Conservation (phyloP, 2,888 invertebrate genomes). For the Rhaphigaster nebulosa region DNA sequence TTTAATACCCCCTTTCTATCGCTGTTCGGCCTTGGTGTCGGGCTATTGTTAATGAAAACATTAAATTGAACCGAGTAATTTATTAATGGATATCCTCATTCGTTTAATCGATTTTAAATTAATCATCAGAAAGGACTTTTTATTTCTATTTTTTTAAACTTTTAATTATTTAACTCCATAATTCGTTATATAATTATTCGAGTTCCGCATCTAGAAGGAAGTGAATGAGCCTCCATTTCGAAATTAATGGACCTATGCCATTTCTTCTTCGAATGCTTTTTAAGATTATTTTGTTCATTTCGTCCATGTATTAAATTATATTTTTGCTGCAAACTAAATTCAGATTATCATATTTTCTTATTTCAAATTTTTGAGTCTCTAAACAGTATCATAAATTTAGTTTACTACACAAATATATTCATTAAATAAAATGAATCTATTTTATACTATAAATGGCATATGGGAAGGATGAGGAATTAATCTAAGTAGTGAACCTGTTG, state of each 20-base stretch:
- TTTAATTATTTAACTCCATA: no score
- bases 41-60: neutral
- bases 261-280: no score
- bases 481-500: neutral
- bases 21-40: neutral
- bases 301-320: no score
- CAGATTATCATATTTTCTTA: neutral
- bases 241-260: no score
- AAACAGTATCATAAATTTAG: neutral
- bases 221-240: no score
- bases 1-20: constrained; percentile 31
- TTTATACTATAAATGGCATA: neutral
- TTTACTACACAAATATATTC: neutral
- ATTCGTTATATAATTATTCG: no score
- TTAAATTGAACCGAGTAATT: neutral
- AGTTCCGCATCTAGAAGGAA: no score
- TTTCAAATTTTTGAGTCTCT: neutral
- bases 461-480: neutral
- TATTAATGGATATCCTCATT: neutral
- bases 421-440: neutral
- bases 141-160: no score
- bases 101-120: neutral
- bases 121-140: neutral
- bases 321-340: no score
- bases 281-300: no score